Evolutionary conservation across 2,888 invertebrate species (phyloP).

Genomic region (Encarsia formosa): DNA sequence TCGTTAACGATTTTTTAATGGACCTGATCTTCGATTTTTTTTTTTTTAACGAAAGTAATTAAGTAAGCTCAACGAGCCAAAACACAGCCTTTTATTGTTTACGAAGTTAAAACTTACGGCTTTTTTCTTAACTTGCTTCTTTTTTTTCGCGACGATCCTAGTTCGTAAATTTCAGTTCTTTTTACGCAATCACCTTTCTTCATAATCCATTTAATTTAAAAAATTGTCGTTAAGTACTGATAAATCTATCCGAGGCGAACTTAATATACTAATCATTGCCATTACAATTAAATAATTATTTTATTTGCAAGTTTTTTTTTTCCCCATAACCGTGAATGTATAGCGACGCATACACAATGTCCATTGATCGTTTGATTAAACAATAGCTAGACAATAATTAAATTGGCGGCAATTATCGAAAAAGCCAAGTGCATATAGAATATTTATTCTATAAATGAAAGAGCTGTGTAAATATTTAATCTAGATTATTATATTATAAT

Average conservation of each 20-base stretch:
- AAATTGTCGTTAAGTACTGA: too few species aligned
- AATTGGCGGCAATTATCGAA: constrained; percentile 25
- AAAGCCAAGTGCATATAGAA: constrained; percentile 21
- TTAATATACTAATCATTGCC: constrained; percentile 5
- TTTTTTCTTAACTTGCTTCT: too few species aligned
- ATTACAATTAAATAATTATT: constrained; percentile 3
- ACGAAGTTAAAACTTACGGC: too few species aligned
- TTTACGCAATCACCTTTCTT: too few species aligned
- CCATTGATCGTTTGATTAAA: constrained; percentile 13
- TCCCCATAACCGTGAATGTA: neutral
- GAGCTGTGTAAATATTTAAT: constrained; percentile 26
- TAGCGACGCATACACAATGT: neutral
- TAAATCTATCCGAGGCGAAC: constrained; percentile 6
- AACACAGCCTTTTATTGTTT: too few species aligned
- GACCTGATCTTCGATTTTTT: too few species aligned
- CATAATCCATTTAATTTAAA: too few species aligned
- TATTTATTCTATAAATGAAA: constrained; percentile 24
- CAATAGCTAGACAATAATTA: constrained; percentile 15
- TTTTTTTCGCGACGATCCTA: too few species aligned
- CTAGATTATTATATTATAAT: constrained; percentile 25
- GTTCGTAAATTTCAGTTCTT: too few species aligned
- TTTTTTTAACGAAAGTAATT: too few species aligned
- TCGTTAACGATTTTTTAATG: too few species aligned
- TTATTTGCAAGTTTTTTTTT: constrained; percentile 6
- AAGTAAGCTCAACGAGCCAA: too few species aligned